These are phyloP conservation scores for Rhabdornis inornatus DNA, from an alignment of 2,113 vertebrate genomes.

Conservation along the genomic window DNA sequence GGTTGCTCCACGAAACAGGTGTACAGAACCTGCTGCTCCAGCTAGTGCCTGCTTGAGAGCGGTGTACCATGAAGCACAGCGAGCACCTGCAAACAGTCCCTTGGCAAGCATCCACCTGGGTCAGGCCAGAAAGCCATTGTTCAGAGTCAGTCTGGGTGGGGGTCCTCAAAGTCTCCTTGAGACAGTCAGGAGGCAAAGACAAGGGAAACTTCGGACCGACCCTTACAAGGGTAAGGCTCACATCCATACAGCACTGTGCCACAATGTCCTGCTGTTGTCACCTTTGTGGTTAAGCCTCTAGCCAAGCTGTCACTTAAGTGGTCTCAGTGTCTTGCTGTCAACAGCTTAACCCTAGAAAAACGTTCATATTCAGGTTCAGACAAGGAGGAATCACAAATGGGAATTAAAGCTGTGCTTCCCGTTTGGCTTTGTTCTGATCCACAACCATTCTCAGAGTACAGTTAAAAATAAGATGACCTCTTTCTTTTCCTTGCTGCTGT, in stretches of 20 bases:
- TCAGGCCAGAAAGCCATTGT: too few species aligned
- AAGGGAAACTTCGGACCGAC: too few species aligned
- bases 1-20: too few species aligned
- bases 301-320: background rate
- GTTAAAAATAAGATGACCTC: conserved; percentile 61
- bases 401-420: background rate
- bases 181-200: too few species aligned
- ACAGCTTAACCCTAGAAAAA: background rate
- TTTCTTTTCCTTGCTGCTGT: conserved; percentile 33
- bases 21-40: too few species aligned
- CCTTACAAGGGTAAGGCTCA: background rate
- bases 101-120: too few species aligned
- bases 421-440: background rate
- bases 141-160: too few species aligned
- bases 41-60: too few species aligned
- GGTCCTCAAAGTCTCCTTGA: too few species aligned
- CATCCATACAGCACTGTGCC: background rate
- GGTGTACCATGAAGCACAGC: too few species aligned
- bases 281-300: background rate
- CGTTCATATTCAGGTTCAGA: background rate
- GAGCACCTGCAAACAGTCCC: too few species aligned
- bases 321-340: background rate
- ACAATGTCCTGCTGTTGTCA: background rate
- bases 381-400: background rate
- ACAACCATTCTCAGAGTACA: background rate